Percentiles rank a stretch among this genome's conserved stretches.
These are phyloP conservation scores for Bombus balteatus DNA, from an alignment of 1,140 invertebrate species.

Conservation along the genomic window DNA sequence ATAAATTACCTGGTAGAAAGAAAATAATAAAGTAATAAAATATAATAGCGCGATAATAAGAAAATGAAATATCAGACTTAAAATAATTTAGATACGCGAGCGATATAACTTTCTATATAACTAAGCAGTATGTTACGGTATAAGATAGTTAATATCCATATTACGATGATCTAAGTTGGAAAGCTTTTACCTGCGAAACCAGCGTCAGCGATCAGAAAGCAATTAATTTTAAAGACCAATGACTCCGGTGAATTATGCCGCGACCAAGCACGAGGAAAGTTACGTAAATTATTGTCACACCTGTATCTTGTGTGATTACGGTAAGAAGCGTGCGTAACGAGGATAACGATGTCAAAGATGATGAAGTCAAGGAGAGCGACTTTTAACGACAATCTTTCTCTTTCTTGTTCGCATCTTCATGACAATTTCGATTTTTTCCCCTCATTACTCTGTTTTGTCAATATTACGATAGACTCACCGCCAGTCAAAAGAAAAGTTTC, in stretches of 20 bases:
- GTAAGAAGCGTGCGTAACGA: constrained; percentile 61
- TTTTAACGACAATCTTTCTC: constrained; percentile 57
- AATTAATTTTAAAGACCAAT: constrained; percentile 11
- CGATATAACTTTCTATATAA: too few species aligned
- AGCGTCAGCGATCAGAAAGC: background rate
- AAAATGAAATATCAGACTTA: too few species aligned
- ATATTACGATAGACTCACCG: background rate
- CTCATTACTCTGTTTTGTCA: background rate
- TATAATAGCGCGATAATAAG: too few species aligned
- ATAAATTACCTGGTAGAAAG: too few species aligned
- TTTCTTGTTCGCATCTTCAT: constrained; percentile 24
- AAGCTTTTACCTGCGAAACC: background rate
- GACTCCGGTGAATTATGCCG: background rate
- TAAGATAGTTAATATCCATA: too few species aligned
- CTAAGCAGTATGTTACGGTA: too few species aligned
- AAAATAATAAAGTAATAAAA: too few species aligned
- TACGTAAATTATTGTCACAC: constrained; percentile 64
- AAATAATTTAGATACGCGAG: too few species aligned
- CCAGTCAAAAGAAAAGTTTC: background rate
- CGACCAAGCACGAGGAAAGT: background rate
- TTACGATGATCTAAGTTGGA: too few species aligned
- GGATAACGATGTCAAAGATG: constrained; percentile 61
- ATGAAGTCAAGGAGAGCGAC: constrained; percentile 80
- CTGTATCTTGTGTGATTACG: constrained; percentile 49
- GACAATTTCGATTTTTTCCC: background rate